Percentiles rank a stretch among this genome's conserved stretches.
phyloP scores from a whole-genome alignment of 2,888 invertebrate genomes.

The Drosophila aldrichi region DNA sequence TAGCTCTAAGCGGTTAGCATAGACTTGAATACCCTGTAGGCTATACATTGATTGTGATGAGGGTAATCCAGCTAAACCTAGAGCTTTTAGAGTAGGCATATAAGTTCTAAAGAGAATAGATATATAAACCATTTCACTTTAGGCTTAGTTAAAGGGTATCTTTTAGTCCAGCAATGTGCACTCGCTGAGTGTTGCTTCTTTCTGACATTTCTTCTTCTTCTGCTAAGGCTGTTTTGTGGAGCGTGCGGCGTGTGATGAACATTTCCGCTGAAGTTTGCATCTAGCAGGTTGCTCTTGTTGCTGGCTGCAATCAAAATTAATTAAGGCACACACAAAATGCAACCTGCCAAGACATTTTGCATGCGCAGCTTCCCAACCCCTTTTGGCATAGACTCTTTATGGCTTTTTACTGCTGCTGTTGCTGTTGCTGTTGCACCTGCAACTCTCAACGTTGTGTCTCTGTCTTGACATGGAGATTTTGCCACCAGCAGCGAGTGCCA shows the following conservation, averaged over 20 bases:
- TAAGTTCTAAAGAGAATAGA: background rate
- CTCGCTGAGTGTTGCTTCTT: background rate
- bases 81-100: background rate
- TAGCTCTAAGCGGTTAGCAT: conserved; percentile 37
- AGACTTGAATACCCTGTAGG: conserved; percentile 3
- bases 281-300: conserved; percentile 24
- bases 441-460: conserved; percentile 53
- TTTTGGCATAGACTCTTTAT: conserved; percentile 54
- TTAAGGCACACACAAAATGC: conserved; percentile 66
- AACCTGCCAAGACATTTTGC: conserved; percentile 55
- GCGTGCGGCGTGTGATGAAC: conserved; percentile 68
- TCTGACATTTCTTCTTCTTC: conserved; percentile 5
- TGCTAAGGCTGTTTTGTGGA: conserved; percentile 20
- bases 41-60: too few relatives aligned
- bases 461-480: conserved; percentile 61
- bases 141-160: background rate
- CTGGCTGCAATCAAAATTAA: conserved; percentile 75
- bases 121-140: background rate
- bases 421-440: conserved; percentile 62
- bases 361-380: conserved; percentile 39
- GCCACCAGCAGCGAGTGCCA: conserved; percentile 59
- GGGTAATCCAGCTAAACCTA: too few relatives aligned
- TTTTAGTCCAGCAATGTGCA: background rate
- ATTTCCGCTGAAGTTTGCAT: conserved; percentile 64
- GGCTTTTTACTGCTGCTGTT: conserved; percentile 62